Evolutionary conservation across 2,113 vertebrate species (phyloP), one percentile per base, ranked within the genome.

Genomic region (Athene noctua): DNA sequence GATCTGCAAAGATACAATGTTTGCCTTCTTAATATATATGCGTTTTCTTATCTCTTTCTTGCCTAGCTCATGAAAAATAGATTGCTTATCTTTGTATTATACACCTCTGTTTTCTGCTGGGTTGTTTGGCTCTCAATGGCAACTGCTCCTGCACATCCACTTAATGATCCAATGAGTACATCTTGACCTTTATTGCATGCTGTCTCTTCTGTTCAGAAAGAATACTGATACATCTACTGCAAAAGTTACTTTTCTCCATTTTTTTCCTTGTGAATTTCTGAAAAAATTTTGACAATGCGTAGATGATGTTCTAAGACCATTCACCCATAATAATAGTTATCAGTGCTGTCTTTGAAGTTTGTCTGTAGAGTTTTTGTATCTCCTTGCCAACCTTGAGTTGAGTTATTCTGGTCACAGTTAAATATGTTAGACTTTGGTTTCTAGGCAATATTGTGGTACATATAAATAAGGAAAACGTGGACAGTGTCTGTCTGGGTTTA

Each of bases 61-160:
- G 36, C 23, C 14, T 57, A 59, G 32, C 66, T 90, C 59, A 70
- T 94, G 67, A 92, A 77, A 94, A 93, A 87, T 49, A 77, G 57
- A 38, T 89, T 81, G 73, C n/a, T 89, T 79, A 59, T 51, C 77
- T 92, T 89, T 84, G 23, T 88, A n/a, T 73, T 52, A 32, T 72
- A 11, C 34, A 4, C 36, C 86, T 77, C 7, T 83, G 26, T 77
- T 86, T 92, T 88, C 54, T 78, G 23, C 47, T 88, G 75, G 49
- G 15, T 91, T 42, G 42, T 94, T 91, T 81, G 51, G n/a, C 23
- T 80, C 42, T 84, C 59, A 42, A 1, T 55, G 44, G 51, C 61
- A 78, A 25, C 83, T 91, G 34, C 15, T 90, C 13, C 29, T 68
- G 42, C 61, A 81, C 6, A 12, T 55, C 68, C 59, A 78, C 32